Base-by-base conservation (phyloP, 2,797 vertebrate species). In the Psittacula echo region DNA sequence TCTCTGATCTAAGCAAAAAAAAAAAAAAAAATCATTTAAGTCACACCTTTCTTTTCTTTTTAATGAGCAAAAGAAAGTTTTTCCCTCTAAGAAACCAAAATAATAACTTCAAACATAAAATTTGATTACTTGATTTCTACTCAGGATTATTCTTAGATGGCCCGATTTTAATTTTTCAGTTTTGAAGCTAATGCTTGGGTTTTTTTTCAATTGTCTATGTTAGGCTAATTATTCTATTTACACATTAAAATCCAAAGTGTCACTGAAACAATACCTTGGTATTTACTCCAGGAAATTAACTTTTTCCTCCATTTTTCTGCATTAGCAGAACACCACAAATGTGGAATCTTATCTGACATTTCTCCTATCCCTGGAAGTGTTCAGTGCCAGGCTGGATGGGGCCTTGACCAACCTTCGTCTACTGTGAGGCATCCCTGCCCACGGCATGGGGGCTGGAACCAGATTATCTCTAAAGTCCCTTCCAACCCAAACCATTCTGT, bases 271-370 rank as follows among this genome's bases (percentile, higher is more conserved):
- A 39, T 90, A 70, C 23, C 37, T 20, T 77, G 9, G 23, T 87
- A 41, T 61, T 71, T 91, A 54, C 18, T 34, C 23, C 5, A 75
- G 19, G 26, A 83, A 85, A 11, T 9, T 17, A 83, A 67, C 19
- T 6, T 65, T 91, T 81, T 78, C 61, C 29, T 67, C 34, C 23
- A 15, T 47, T 76, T 91, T 81, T 85, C 19, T 81, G 39, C 27
- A 76, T 62, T 54, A 53, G 45, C 6, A 53, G 13, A 68, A 34
- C 23, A 79, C 64, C 2, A 11, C 16, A 13, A 81, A 80, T 0
- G 0, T 0, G 0, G 34, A 89, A 77, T 50, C 29, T 78, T 54
- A 51, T 6, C 18, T 72, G 41, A 83, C 39, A 20, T 50, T 50
- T 45, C 50, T 71, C 26, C 23, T 23, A 17, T 60, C n/a, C 23